Conservation (phyloP, 2,888 invertebrate species). For the Parnassius glacialis region DNA sequence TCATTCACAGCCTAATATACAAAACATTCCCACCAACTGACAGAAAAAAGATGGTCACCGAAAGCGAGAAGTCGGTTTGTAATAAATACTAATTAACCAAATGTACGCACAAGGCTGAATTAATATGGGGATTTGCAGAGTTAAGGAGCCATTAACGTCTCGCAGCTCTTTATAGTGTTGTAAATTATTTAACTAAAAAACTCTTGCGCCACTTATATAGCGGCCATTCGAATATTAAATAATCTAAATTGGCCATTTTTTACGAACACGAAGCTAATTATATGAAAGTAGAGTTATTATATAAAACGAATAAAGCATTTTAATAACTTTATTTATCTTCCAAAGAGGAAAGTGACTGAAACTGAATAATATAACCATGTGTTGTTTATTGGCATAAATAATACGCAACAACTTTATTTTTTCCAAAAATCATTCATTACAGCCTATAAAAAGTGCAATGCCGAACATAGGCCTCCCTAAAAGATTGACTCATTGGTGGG, state of each 20-base stretch:
- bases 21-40: conserved; percentile 7
- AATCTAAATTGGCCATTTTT: conserved; percentile 6
- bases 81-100: conserved; percentile 63
- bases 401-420: no score
- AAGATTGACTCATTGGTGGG: no score
- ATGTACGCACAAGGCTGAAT: conserved; percentile 67
- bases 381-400: background rate
- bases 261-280: background rate
- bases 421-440: no score
- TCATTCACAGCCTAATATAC: background rate
- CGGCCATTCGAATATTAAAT: conserved; percentile 12
- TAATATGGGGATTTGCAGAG: conserved; percentile 61
- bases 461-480: no score
- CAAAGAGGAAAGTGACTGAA: background rate
- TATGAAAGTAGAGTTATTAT: conserved; percentile 1
- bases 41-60: conserved; percentile 21
- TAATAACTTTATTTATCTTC: background rate
- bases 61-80: conserved; percentile 35
- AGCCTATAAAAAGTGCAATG: no score
- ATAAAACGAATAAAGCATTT: conserved; percentile 3
- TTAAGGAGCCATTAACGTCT: conserved; percentile 50
- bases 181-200: conserved; percentile 51
- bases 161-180: conserved; percentile 45
- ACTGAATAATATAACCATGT: background rate
- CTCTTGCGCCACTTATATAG: conserved; percentile 2